Conservation (phyloP, 2,888 invertebrate genomes). For the Asteroscopus sphinx region DNA sequence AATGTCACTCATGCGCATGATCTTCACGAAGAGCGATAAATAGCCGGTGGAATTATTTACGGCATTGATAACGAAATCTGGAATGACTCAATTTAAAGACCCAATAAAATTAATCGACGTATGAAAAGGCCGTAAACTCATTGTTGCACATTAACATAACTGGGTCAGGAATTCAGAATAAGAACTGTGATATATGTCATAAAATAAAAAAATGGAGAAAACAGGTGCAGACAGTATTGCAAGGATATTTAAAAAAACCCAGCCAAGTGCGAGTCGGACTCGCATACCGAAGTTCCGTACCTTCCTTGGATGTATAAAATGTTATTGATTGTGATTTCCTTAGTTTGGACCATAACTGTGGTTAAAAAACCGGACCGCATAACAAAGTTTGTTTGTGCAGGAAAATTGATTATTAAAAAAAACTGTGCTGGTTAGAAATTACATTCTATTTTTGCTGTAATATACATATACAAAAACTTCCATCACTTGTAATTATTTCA, state of each 20-base stretch:
- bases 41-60: conserved; percentile 42
- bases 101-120: conserved; percentile 52
- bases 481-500: no score
- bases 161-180: conserved; percentile 51
- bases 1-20: conserved; percentile 32
- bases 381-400: no score
- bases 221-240: conserved; percentile 37
- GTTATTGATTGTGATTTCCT: no score
- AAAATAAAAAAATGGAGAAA: conserved; percentile 24
- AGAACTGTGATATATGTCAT: conserved; percentile 33
- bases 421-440: no score
- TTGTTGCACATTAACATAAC: conserved; percentile 47
- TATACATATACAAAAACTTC: no score
- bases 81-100: conserved; percentile 46
- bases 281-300: no score
- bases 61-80: conserved; percentile 38
- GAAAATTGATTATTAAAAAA: no score
- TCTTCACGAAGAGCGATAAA: conserved; percentile 25
- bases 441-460: no score
- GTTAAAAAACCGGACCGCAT: no score
- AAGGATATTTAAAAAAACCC: conserved; percentile 36
- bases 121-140: conserved; percentile 49
- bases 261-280: no score
- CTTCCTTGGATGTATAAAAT: no score
- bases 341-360: no score